Evolutionary conservation across 2,888 invertebrate genomes (phyloP).

Genomic region (Augochlorella aurata): DNA sequence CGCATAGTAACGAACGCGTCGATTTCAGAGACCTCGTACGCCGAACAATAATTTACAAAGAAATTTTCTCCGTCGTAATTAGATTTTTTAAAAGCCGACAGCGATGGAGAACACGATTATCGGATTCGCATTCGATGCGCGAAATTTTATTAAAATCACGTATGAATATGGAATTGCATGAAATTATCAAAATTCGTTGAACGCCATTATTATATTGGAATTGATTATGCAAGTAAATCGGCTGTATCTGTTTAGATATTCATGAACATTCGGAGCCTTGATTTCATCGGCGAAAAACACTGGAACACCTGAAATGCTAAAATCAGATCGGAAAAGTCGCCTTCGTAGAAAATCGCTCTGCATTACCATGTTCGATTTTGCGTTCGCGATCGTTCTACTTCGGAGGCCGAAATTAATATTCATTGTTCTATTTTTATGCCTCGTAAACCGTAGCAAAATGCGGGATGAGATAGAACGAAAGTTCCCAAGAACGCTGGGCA

Average conservation of each 20-base stretch:
- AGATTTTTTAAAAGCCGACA: neutral
- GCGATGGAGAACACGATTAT: neutral
- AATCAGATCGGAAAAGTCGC: neutral
- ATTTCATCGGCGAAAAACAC: too few species aligned
- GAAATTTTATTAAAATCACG: neutral
- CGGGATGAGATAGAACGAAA: neutral
- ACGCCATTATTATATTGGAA: neutral
- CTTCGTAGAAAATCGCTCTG: constrained; percentile 3
- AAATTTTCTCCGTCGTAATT: neutral
- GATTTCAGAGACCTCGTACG: neutral
- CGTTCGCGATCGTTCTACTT: constrained; percentile 13
- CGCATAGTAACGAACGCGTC: too few species aligned
- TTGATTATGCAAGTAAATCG: neutral
- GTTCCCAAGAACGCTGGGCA: neutral
- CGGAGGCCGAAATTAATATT: constrained; percentile 18
- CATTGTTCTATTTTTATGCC: constrained; percentile 3
- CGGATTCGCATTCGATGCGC: neutral
- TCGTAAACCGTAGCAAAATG: neutral
- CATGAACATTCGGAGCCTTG: neutral
- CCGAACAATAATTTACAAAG: neutral
- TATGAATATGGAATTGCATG: neutral
- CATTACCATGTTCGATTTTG: constrained; percentile 13
- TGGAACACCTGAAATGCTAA: neutral
- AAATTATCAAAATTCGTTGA: neutral
- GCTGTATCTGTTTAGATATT: neutral